Percentiles rank a stretch among this genome's conserved stretches.
phyloP scores from a whole-genome alignment of 2,888 invertebrate species.

The Microplitis deprimator region DNA sequence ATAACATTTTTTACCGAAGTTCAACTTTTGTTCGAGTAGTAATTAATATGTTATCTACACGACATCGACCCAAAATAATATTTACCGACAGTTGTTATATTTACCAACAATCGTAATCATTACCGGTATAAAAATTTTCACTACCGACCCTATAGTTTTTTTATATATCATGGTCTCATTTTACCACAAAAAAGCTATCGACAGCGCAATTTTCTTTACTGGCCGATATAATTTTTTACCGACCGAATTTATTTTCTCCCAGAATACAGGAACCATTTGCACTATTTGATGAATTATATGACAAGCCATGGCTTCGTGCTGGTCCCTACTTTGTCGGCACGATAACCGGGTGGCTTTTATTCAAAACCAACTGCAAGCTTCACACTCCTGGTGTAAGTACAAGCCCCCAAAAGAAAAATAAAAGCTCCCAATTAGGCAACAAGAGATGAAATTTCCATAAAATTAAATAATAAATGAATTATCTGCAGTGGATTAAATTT shows the following conservation, averaged over 20 bases:
- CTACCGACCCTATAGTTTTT: too few species aligned
- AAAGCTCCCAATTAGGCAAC: not conserved
- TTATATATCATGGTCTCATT: too few species aligned
- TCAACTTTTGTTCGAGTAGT: too few species aligned
- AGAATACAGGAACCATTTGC: slow-evolving; percentile 86
- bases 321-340: slow-evolving; percentile 87
- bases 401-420: too few species aligned
- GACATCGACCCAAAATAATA: too few species aligned
- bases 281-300: slow-evolving; percentile 86
- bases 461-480: not conserved
- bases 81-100: too few species aligned
- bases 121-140: too few species aligned
- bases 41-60: too few species aligned
- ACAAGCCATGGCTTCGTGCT: slow-evolving; percentile 87
- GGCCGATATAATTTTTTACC: not conserved
- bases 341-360: slow-evolving; percentile 81
- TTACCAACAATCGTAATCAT: too few species aligned
- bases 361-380: slow-evolving; percentile 79
- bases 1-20: too few species aligned
- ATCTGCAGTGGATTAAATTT: slow-evolving; percentile 56
- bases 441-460: not conserved
- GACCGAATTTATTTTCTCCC: not conserved
- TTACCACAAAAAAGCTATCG: too few species aligned
- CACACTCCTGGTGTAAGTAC: slow-evolving; percentile 64
- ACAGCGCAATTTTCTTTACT: not conserved